These are phyloP conservation scores for Andricus curvator DNA, from an alignment of 2,888 invertebrate species.

Conservation along the genomic window DNA sequence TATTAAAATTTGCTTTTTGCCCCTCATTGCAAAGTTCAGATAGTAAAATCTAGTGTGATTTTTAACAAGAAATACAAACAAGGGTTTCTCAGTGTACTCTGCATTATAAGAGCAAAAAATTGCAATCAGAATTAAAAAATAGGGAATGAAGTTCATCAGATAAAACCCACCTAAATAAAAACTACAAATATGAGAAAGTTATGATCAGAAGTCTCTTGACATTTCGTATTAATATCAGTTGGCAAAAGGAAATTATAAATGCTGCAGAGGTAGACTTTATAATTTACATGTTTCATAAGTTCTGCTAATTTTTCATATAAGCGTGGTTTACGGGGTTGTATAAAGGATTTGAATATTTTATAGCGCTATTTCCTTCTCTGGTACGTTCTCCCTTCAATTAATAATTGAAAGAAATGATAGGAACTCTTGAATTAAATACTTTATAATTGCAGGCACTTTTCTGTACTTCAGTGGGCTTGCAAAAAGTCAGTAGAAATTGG, in stretches of 20 bases:
- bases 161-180: background rate
- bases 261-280: background rate
- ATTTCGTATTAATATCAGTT: background rate
- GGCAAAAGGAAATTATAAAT: background rate
- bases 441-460: background rate
- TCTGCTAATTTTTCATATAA: background rate
- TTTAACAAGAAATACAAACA: too few species aligned
- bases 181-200: background rate
- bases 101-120: too few species aligned
- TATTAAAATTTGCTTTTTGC: too few species aligned
- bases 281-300: background rate
- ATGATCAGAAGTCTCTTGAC: background rate
- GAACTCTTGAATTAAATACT: background rate
- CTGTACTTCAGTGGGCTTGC: too few species aligned
- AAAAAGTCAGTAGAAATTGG: background rate
- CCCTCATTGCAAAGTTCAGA: too few species aligned
- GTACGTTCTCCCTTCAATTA: background rate
- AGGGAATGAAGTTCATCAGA: background rate
- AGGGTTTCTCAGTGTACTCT: too few species aligned
- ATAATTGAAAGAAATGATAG: background rate
- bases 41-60: too few species aligned
- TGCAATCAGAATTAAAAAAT: background rate
- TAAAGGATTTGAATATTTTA: background rate
- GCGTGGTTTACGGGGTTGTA: background rate
- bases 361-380: background rate